A percentile compares a stretch with the other conserved stretches of the same genome.
Evolutionary conservation across 2,113 vertebrate genomes (phyloP).

Genomic region (Anarhynchus alexandrinus): DNA sequence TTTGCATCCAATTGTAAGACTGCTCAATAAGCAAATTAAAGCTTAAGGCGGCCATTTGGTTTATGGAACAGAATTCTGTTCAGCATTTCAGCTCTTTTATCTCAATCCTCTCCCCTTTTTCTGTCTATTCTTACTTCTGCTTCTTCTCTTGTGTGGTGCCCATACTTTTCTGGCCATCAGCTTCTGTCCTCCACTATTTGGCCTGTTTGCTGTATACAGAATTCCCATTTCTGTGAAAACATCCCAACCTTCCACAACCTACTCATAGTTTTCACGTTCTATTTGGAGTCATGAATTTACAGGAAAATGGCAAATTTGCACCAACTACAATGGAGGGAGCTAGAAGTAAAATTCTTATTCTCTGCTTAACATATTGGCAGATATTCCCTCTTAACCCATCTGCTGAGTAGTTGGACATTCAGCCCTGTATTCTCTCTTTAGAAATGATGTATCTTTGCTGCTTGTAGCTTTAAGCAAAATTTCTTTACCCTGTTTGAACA

Average conservation of each 20-base stretch:
- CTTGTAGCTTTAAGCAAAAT: not conserved
- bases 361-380: not conserved
- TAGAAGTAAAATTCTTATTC: not conserved
- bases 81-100: not conserved
- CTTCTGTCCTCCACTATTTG: not conserved
- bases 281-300: not conserved
- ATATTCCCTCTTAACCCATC: not conserved
- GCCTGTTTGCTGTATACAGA: not conserved
- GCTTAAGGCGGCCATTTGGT: not conserved
- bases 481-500: not conserved
- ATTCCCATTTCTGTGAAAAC: not conserved
- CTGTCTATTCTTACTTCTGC: not conserved
- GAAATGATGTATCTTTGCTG: not conserved
- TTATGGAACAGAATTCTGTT: not conserved
- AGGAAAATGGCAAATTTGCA: not conserved
- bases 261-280: not conserved
- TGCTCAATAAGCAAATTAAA: not conserved
- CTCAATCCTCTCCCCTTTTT: not conserved
- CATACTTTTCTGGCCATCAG: not conserved
- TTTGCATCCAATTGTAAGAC: not conserved
- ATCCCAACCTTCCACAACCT: not conserved
- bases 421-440: not conserved
- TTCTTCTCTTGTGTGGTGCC: not conserved
- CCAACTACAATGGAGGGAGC: not conserved
- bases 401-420: not conserved